Conservation (phyloP, 2,888 invertebrate genomes). For the Romanomermis culicivorax region DNA sequence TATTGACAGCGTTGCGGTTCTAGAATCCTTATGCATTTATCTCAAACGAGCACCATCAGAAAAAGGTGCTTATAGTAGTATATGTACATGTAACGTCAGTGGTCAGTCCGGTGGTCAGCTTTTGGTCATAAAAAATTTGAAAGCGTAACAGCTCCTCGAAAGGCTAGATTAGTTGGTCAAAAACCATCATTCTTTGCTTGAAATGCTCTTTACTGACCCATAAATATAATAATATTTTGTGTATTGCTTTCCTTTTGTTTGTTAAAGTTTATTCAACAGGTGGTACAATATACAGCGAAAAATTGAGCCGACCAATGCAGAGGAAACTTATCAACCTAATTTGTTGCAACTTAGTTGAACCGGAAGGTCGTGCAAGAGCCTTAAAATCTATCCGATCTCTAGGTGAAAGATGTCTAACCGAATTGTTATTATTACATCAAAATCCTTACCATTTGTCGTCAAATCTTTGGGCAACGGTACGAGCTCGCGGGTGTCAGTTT, state of each 20-base stretch:
- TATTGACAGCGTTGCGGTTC: conserved; percentile 48
- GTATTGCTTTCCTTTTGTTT: conserved; percentile 1
- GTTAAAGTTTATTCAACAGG: conserved; percentile 8
- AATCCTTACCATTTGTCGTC: conserved; percentile 80
- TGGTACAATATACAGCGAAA: conserved; percentile 20
- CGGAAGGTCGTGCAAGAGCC: conserved; percentile 42
- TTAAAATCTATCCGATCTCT: conserved; percentile 58
- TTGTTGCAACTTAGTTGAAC: conserved; percentile 73
- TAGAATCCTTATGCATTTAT: conserved; percentile 66
- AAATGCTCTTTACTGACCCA: too few species aligned
- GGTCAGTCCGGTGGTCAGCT: background rate
- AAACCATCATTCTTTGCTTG: too few species aligned
- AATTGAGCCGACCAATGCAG: conserved; percentile 74
- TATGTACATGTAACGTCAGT: background rate
- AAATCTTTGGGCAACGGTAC: conserved; percentile 86
- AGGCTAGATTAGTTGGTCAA: background rate
- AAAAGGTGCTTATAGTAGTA: conserved; percentile 17
- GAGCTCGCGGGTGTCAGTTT: conserved; percentile 90
- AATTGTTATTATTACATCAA: conserved; percentile 78
- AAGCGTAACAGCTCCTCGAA: background rate
- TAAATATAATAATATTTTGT: too few species aligned
- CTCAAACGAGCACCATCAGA: conserved; percentile 39
- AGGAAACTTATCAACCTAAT: conserved; percentile 73
- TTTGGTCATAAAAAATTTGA: background rate
- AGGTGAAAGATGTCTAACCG: conserved; percentile 78